Evolutionary conservation across 2,888 invertebrate genomes (phyloP).

Genomic region (Seira sanloemensis): DNA sequence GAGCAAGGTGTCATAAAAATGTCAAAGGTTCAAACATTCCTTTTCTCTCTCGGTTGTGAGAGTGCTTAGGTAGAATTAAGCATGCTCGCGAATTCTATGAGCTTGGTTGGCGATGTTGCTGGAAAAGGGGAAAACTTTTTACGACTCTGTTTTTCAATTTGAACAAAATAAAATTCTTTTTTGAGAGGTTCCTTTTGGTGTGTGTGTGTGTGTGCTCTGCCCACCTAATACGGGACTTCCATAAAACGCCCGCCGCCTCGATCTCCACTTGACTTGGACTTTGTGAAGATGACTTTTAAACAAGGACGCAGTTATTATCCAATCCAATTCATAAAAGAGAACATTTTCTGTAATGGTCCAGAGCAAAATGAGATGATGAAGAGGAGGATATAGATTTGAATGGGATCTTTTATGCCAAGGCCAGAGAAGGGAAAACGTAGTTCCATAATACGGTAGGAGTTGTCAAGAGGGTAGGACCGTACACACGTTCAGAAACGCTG

Average conservation of each 20-base stretch:
- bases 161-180: constrained; percentile 23
- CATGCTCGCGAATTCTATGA: constrained; percentile 1
- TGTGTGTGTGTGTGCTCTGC: constrained; percentile 10
- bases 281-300: constrained; percentile 1
- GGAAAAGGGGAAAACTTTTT: constrained; percentile 41
- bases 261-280: constrained; percentile 5
- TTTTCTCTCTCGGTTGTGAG: background rate
- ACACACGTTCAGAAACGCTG: background rate
- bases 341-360: constrained; percentile 26
- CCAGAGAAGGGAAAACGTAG: background rate
- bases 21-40: constrained; percentile 42
- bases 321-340: constrained; percentile 20
- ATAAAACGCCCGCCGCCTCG: background rate
- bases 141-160: constrained; percentile 55
- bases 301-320: constrained; percentile 51
- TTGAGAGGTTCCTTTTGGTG: constrained; percentile 7
- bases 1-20: constrained; percentile 57
- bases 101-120: background rate
- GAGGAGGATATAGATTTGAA: background rate
- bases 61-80: background rate
- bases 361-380: background rate
- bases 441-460: no score
- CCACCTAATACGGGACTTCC: background rate
- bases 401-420: constrained; percentile 16
- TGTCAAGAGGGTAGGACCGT: background rate